phyloP scores from a whole-genome alignment of 2,888 invertebrate genomes.

The Crematogaster levior region DNA sequence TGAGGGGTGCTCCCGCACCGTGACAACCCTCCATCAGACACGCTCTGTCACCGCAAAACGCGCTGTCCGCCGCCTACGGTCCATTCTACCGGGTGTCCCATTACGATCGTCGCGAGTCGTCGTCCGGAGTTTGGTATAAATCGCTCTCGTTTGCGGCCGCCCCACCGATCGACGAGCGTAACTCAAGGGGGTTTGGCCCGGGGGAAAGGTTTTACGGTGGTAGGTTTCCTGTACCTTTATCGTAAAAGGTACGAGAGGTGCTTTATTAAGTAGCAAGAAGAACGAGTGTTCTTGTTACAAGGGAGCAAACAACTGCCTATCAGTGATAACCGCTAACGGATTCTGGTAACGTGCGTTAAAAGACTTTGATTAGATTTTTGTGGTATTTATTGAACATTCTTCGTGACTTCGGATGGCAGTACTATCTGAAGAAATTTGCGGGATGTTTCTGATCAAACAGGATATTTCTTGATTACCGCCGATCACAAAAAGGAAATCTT shows the following conservation, averaged over 20 bases:
- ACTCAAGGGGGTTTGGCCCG: background rate
- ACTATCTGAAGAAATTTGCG: background rate
- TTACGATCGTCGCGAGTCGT: slow-evolving; percentile 67
- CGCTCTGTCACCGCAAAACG: slow-evolving; percentile 84
- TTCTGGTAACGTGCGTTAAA: background rate
- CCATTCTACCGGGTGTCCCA: slow-evolving; percentile 77
- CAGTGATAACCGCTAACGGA: background rate
- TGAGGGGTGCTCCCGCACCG: slow-evolving; percentile 82
- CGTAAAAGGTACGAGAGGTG: slow-evolving; percentile 27
- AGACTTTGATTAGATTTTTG: background rate
- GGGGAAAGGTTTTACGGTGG: background rate
- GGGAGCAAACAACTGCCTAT: background rate
- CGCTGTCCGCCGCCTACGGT: slow-evolving; percentile 77
- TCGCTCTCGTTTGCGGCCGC: slow-evolving; percentile 54
- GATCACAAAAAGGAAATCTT: slow-evolving; percentile 35
- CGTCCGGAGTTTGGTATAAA: slow-evolving; percentile 57
- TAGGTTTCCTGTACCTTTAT: background rate
- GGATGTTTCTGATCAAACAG: slow-evolving; percentile 13
- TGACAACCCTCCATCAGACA: slow-evolving; percentile 85
- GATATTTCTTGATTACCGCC: slow-evolving; percentile 12
- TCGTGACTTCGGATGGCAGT: background rate
- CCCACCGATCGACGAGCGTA: slow-evolving; percentile 61
- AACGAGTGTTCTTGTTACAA: slow-evolving; percentile 40
- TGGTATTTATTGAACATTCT: background rate
- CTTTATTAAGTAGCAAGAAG: slow-evolving; percentile 11